Percentiles rank a stretch among this genome's conserved stretches.
Conservation (phyloP, 2,797 vertebrate species). For the Falco cherrug region DNA sequence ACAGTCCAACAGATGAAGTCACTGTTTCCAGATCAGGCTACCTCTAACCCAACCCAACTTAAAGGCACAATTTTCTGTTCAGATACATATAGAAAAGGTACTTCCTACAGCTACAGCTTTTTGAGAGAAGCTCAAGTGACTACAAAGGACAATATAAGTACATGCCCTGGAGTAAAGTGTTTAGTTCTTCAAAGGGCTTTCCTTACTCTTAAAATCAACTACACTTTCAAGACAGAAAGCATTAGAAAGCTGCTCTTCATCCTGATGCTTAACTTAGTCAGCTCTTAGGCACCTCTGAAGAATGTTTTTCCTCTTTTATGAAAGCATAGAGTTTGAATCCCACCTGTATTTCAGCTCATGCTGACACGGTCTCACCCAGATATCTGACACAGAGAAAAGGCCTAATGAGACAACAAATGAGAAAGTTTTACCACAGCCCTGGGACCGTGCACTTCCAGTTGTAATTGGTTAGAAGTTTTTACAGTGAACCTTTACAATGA, state of each 20-base stretch:
- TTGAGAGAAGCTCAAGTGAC: background rate
- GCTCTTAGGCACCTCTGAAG: background rate
- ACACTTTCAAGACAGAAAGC: background rate
- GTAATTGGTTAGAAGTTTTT: background rate
- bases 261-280: background rate
- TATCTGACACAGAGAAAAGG: background rate
- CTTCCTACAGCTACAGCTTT: background rate
- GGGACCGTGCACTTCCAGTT: background rate
- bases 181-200: background rate
- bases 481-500: background rate
- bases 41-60: background rate
- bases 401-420: background rate
- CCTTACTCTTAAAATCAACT: background rate
- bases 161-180: background rate
- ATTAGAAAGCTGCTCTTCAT: background rate
- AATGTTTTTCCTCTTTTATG: background rate
- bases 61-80: background rate
- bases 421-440: background rate
- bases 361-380: background rate
- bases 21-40: background rate
- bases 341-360: background rate
- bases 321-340: background rate
- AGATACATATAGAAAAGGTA: background rate
- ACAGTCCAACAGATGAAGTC: background rate
- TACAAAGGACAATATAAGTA: background rate